Evolutionary conservation across 2,113 vertebrate genomes (phyloP).

Genomic region (Numenius arquata): DNA sequence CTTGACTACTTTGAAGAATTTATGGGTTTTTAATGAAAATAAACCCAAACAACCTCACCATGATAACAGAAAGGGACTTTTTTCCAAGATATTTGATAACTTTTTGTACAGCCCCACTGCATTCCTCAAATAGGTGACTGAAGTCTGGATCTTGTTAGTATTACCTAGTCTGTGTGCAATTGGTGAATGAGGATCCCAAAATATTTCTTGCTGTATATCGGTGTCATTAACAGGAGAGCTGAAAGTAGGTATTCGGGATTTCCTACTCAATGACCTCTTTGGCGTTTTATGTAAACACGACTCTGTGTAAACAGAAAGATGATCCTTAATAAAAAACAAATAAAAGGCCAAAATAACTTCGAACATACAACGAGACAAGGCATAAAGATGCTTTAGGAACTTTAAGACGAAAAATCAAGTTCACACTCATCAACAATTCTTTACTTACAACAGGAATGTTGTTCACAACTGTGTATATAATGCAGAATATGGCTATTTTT

Average conservation of each 20-base stretch:
- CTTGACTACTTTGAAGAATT: not conserved
- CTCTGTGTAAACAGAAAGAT: slow-evolving; percentile 59
- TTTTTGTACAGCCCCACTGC: not conserved
- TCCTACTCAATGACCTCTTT: slow-evolving; percentile 57
- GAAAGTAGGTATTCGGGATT: slow-evolving; percentile 57
- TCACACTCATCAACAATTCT: not conserved
- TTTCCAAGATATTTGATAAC: not conserved
- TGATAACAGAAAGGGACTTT: not conserved
- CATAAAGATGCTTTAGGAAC: not conserved
- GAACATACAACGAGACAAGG: not conserved
- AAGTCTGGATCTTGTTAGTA: not conserved
- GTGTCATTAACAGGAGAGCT: slow-evolving; percentile 76
- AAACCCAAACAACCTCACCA: not conserved
- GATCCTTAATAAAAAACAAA: not conserved
- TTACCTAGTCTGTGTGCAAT: slow-evolving; percentile 74
- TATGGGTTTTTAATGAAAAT: not conserved
- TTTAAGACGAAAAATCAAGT: not conserved
- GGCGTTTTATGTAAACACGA: slow-evolving; percentile 72
- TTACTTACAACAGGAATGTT: not conserved
- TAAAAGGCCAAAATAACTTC: not conserved
- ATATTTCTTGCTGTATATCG: slow-evolving; percentile 79
- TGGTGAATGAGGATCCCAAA: slow-evolving; percentile 84
- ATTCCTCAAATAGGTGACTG: not conserved
- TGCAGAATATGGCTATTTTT: not conserved
- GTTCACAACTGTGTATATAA: not conserved